Base-by-base conservation (phyloP, 2,113 vertebrate species). In the Tautogolabrus adspersus region DNA sequence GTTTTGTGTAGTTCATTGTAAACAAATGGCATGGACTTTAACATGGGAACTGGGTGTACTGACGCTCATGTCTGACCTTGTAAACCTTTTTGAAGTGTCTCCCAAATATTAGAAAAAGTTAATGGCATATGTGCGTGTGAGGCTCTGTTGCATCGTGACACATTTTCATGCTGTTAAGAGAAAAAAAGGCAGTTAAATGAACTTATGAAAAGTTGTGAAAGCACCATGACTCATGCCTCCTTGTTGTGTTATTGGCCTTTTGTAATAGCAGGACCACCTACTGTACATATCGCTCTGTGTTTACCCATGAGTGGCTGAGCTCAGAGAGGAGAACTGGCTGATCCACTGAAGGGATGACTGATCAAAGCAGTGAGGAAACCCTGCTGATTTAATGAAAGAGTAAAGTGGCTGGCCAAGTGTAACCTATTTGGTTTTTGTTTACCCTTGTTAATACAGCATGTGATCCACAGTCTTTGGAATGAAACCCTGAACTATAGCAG, bases 341-440 rank as follows among this genome's bases (percentile, higher is more conserved):
- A 55, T 68, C 59, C 52, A 61, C 58, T 60, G 66, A 78, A 51
- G 42, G 65, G 65, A 47, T 75, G 71, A 59, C 52, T 73, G 60
- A 66, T 62, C 26, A 79, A 77, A 73, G 63, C 34, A 58, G 54
- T 11, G 11, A 37, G 34, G 37, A 68, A 73, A 69, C 55, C 26
- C 44, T 22, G 60, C 57, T 72, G 79, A 37, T 67, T 68, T 70
- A 66, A 63, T 64, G n/a, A 79, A 81, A 59, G 10, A 1, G 22
- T 57, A 26, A 18, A 64, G n/a, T 57, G 38, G 21, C 40, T 44
- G 23, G 72, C 7, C 37, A 62, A 67, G 34, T 40, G 10, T 21
- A 67, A 59, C 19, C 21, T 71, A n/a, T 82, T 59, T 68, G 38
- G 38, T 37, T 8, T 44, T 6, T 47, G n/a, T 65, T 77, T 55